Evolutionary conservation across 2,888 invertebrate species (phyloP), one percentile per base, ranked within the genome.

Genomic region (Heliconius cydno): DNA sequence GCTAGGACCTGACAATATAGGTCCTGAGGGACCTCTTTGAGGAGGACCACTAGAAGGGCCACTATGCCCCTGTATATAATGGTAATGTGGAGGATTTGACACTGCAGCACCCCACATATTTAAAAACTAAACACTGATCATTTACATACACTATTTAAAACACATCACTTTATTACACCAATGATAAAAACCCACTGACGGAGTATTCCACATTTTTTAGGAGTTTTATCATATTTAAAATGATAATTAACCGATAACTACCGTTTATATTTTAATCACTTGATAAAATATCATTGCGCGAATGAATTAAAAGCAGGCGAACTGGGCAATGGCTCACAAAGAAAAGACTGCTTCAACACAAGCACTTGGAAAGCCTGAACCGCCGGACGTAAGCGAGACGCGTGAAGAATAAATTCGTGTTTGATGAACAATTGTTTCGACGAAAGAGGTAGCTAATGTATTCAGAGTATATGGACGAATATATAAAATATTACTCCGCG

Each of bases 51-150:
- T 73, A 38, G 90, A 86, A 34, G 90, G 88, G 60, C 89, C 89
- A 15, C 88, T 85, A n/a, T 92, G 86, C 73, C 92, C 92, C 84
- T 92, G 94, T 71, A 92, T 91, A 85, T 94, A 94, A 85, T 94
- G 93, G 85, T 92, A 94, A 85, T 94, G 94, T 81, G 93, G 92
- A 77, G 94, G 93, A 87, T 90, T 94, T 13, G 94, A 93, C 83
- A 95, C 94, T 80, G 95, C 92, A 68, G 94, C 92, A 83, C 94
- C 94, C 95, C 94, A 95, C 95, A 95, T 95, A 84, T 85, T 92
- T 88, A 83, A 83, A 85, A 88, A 90, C 87, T 85, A 87, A 84
- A 83, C 92, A 92, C 91, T 78, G 70, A 82, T 80, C 80, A 84
- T 80, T 79, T 78, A 52, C 52, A 73, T 30, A 81, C 82, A 77